These are phyloP conservation scores for Mesocricetus auratus DNA, from an alignment of 2,113 vertebrate genomes.

Conservation along the genomic window DNA sequence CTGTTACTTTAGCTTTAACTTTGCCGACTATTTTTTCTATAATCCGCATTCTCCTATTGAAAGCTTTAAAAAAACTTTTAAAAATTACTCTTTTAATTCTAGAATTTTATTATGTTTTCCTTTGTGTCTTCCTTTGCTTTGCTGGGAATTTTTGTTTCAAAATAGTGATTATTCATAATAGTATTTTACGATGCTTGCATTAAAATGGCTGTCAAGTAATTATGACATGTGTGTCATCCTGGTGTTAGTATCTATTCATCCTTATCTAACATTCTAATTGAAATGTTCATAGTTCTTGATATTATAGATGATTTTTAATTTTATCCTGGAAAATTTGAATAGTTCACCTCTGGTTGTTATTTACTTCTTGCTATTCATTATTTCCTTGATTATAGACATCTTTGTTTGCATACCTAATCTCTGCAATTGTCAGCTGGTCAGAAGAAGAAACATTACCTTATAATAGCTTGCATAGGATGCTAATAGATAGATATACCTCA, in stretches of 20 bases:
- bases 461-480: not conserved
- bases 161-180: conserved; percentile 44
- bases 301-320: conserved; percentile 52
- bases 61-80: conserved; percentile 5
- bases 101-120: conserved; percentile 28
- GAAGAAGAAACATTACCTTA: not conserved
- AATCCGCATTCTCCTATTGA: not conserved
- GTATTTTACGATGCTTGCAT: conserved; percentile 47
- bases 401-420: not conserved
- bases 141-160: conserved; percentile 44
- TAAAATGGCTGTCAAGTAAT: conserved; percentile 54
- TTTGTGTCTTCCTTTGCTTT: conserved; percentile 44
- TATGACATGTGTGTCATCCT: conserved; percentile 45
- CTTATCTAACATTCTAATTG: conserved; percentile 41
- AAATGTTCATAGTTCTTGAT: conserved; percentile 49
- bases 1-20: conserved; percentile 2
- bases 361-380: conserved; percentile 51
- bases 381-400: not conserved
- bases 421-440: not conserved
- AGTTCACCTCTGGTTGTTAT: conserved; percentile 48
- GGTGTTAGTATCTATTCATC: conserved; percentile 42
- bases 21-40: not conserved
- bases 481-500: not conserved
- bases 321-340: conserved; percentile 26
- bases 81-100: conserved; percentile 35